phyloP scores from a whole-genome alignment of 64 coral and sea anemone species.

The Catalaphyllia jardinei region DNA sequence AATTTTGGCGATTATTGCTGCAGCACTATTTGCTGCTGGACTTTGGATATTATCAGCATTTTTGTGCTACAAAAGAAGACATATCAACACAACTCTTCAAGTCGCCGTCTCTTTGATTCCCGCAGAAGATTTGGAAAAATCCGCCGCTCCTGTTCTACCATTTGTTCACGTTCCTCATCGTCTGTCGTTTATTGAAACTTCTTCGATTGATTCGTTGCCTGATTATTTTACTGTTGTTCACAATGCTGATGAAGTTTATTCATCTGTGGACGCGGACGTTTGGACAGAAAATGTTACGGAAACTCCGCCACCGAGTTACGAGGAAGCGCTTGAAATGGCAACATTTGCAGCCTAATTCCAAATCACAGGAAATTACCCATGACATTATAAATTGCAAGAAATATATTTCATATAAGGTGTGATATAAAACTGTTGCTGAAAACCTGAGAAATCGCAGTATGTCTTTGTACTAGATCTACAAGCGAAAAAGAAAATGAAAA shows the following conservation, averaged over 20 bases:
- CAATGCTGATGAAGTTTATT: not conserved
- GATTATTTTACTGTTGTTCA: conserved; percentile 2
- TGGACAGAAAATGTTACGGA: not conserved
- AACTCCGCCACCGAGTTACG: not conserved
- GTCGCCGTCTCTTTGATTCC: conserved; percentile 5
- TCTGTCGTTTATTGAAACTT: not conserved
- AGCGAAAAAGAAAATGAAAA: too few species aligned
- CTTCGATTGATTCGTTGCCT: not conserved
- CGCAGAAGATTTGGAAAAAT: not conserved
- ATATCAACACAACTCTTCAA: too few species aligned
- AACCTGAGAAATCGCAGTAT: too few species aligned
- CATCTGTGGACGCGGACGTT: not conserved
- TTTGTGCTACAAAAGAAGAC: not conserved
- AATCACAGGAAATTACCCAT: too few species aligned
- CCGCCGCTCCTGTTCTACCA: not conserved
- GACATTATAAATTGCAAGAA: too few species aligned
- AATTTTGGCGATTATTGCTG: not conserved
- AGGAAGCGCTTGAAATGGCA: not conserved
- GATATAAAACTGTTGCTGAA: too few species aligned
- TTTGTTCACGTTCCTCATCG: not conserved
- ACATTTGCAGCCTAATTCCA: too few species aligned
- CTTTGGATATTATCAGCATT: not conserved
- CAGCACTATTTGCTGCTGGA: not conserved
- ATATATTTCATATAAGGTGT: too few species aligned
- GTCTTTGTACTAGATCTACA: too few species aligned